Evolutionary conservation across 2,888 invertebrate genomes (phyloP).

Genomic region (Netelia virgata): DNA sequence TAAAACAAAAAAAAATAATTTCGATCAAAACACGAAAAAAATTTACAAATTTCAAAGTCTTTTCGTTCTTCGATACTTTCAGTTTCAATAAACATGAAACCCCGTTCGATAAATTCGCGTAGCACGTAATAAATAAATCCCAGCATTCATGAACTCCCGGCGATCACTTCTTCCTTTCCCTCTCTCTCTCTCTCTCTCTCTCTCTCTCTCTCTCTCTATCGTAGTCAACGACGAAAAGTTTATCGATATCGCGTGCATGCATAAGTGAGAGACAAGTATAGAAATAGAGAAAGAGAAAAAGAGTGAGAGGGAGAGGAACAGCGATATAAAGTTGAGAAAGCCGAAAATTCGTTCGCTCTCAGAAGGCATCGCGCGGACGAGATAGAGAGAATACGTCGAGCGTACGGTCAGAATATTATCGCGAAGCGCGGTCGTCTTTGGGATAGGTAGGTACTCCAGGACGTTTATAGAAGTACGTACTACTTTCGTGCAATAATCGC

Average conservation of each 20-base stretch:
- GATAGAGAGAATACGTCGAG: constrained; percentile 19
- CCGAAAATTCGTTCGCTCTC: background rate
- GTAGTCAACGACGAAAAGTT: background rate
- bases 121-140: no score
- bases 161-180: background rate
- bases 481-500: constrained; percentile 49
- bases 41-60: no score
- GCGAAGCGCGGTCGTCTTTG: constrained; percentile 1
- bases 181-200: no score
- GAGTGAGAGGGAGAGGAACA: constrained; percentile 19
- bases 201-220: background rate
- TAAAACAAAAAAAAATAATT: no score
- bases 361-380: constrained; percentile 49
- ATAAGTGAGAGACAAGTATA: background rate
- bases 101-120: no score
- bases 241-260: background rate
- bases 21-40: no score
- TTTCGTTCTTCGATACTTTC: no score
- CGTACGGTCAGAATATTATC: constrained; percentile 24
- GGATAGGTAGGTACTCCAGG: background rate
- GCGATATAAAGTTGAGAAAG: constrained; percentile 65
- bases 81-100: no score
- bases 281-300: constrained; percentile 11
- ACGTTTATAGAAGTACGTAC: constrained; percentile 34
- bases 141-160: background rate